Conservation (phyloP, 2,797 vertebrate species). For the Echiichthys vipera region DNA sequence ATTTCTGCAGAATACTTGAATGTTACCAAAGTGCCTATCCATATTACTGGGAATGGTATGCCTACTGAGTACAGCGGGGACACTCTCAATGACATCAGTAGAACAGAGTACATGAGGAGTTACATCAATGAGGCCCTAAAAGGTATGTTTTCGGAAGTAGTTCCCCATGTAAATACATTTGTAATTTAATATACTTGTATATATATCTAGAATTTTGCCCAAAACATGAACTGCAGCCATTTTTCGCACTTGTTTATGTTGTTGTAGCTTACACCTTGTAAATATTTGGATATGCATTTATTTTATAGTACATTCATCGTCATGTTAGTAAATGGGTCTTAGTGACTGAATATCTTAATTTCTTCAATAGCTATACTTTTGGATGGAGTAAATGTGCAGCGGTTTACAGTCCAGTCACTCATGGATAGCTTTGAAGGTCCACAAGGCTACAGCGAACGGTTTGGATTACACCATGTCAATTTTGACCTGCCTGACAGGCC, state of each 20-base stretch:
- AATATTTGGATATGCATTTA: no score
- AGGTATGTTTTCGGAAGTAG: no score
- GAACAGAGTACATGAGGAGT: slow-evolving; percentile 83
- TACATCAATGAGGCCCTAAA: slow-evolving; percentile 94
- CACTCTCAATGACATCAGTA: slow-evolving; percentile 82
- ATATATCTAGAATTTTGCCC: no score
- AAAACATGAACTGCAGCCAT: no score
- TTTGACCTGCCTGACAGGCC: slow-evolving; percentile 86
- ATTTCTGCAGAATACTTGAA: slow-evolving; percentile 86
- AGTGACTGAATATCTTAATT: no score
- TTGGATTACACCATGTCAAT: slow-evolving; percentile 90
- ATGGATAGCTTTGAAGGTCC: slow-evolving; percentile 93
- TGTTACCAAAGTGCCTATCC: slow-evolving; percentile 85
- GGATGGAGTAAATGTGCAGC: slow-evolving; percentile 84
- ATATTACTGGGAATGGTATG: slow-evolving; percentile 90
- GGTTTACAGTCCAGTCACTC: slow-evolving; percentile 90
- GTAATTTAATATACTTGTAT: no score
- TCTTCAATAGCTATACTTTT: slow-evolving; percentile 79
- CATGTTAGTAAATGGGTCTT: slow-evolving; percentile 53
- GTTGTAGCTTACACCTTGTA: no score
- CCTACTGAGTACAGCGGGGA: slow-evolving; percentile 75
- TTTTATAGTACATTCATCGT: no score
- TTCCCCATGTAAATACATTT: no score
- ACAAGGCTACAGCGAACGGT: slow-evolving; percentile 88
- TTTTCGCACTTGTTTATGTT: no score